Conservation (phyloP, 2,113 vertebrate species). For the Calonectris borealis region DNA sequence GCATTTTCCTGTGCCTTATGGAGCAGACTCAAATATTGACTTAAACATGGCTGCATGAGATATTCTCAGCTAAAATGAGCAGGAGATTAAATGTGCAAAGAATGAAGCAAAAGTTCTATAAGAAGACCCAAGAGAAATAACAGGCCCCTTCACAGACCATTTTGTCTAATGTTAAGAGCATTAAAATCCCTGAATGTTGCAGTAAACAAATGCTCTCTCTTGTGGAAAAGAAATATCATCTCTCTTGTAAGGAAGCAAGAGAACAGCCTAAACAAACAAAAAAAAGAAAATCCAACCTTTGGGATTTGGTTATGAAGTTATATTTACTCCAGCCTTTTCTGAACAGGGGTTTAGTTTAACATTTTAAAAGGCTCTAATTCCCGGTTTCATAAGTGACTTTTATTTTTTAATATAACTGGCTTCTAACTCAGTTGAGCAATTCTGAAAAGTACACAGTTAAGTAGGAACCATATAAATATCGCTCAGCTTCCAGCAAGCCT, state of each 20-base stretch:
- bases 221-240: neutral
- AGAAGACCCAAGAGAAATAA: neutral
- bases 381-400: slow-evolving; percentile 10
- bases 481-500: neutral
- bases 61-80: neutral
- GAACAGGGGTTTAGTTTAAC: neutral
- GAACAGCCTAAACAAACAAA: neutral
- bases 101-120: neutral
- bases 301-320: neutral
- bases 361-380: slow-evolving; percentile 9
- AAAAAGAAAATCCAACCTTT: neutral
- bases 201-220: neutral
- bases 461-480: neutral
- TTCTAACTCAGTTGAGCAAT: neutral
- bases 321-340: neutral
- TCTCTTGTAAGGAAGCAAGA: neutral
- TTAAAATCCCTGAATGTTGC: neutral
- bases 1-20: neutral
- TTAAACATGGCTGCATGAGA: neutral
- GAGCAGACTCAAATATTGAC: neutral
- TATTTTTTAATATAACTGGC: neutral
- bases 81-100: neutral
- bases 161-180: neutral
- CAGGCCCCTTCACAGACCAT: neutral
- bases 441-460: neutral